Base-by-base conservation (phyloP, 1,140 invertebrate species). In the Metaphire vulgaris region DNA sequence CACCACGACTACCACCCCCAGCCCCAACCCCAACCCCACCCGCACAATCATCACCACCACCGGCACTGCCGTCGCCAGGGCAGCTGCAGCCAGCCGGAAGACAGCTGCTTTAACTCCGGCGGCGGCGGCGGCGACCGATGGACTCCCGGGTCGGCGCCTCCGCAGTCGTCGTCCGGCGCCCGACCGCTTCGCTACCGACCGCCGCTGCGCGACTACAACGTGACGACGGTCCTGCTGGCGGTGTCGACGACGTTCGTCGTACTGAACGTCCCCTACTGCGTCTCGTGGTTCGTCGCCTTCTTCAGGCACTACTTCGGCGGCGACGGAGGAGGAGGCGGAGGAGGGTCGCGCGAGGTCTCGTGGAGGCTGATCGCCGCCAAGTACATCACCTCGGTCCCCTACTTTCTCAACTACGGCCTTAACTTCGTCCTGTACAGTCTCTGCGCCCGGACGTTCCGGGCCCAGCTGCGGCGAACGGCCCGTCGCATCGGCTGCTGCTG, bases 201-300 rank as follows among this genome's bases (percentile, higher is more conserved):
- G 14, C 21, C 70, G 14, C 33, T 26, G 16, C 2, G 70, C 16
- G 70, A 72, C 41, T 56, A 56, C 41, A 56, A 21, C 70, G 33
- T 72, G 26, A 32, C 70, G 21, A 72, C 70, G 2, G 26, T 34
- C 21, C 70, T 72, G 2, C 70, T 72, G 29, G 29, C 33, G 2
- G 70, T 72, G 30, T 72, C 70, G 30, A 72, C 70, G 15, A 72
- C 70, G 29, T 72, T 72, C 70, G 70, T 72, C 70, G 32, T 72
- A 12, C 70, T 72, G 30, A 72, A 72, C 33, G 70, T 33, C 12
- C 70, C 70, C 33, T 72, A 72, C 33, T 72, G 70, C 30, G 32
- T 72, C 21, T 28, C 30, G 2, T 72, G 70, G 70, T 72, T 72
- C 70, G 26, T 72, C 26, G 21, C 32, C 29, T 32, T 72, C 33